A percentile compares a stretch with the other conserved stretches of the same genome.
Conservation (phyloP, 2,888 invertebrate species). For the Rhynchonema sp. region DNA sequence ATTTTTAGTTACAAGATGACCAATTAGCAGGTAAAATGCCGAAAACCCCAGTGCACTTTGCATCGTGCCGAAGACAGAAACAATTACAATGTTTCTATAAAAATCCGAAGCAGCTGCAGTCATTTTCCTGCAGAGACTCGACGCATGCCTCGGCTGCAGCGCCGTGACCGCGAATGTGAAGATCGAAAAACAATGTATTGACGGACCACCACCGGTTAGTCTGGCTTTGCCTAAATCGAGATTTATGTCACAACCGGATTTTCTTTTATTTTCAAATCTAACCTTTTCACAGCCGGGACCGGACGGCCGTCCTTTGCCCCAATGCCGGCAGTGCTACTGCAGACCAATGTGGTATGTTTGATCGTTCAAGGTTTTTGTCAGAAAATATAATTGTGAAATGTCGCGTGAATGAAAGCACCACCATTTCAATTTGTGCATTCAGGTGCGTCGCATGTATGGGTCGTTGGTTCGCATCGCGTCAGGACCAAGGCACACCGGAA, state of each 20-base stretch:
- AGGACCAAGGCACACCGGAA: slow-evolving; percentile 28
- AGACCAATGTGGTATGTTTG: slow-evolving; percentile 31
- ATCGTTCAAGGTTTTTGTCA: neutral
- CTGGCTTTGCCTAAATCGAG: neutral
- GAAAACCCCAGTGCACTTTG: too few relatives aligned
- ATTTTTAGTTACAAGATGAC: too few relatives aligned
- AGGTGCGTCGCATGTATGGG: slow-evolving; percentile 19
- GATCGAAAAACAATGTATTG: slow-evolving; percentile 27
- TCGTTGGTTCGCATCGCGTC: slow-evolving; percentile 30
- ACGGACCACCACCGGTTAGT: neutral
- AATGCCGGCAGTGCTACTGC: slow-evolving; percentile 30
- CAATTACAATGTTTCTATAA: too few relatives aligned
- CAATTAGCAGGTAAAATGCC: too few relatives aligned
- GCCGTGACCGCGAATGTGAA: slow-evolving; percentile 26
- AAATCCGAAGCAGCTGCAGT: too few relatives aligned
- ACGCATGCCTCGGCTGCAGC: slow-evolving; percentile 6
- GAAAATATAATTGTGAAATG: neutral
- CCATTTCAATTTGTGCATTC: neutral
- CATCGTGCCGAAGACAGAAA: too few relatives aligned
- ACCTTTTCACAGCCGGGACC: slow-evolving; percentile 2
- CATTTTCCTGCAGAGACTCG: slow-evolving; percentile 1
- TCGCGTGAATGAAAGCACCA: too few relatives aligned
- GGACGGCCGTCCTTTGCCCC: slow-evolving; percentile 10
- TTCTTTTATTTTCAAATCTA: too few relatives aligned
- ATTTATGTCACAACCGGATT: too few relatives aligned